Evolutionary conservation across 2,113 vertebrate species (phyloP), one percentile per base, ranked within the genome.

Genomic region (Epinephelus fuscoguttatus): DNA sequence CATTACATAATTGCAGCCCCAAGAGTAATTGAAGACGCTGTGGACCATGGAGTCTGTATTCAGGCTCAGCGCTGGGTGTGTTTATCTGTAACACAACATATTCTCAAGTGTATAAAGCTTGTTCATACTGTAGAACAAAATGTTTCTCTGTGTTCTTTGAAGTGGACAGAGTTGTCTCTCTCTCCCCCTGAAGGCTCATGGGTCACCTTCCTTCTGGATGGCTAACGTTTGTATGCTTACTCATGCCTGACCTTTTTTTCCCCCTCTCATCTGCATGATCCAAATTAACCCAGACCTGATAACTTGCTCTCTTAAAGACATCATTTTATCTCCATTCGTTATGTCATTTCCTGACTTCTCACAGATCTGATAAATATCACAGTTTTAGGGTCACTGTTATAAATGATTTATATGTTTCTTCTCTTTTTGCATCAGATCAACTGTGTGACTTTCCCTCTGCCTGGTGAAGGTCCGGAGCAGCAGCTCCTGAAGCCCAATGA

Each of bases 401-500:
- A 17, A 14, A 17, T 56, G 50, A 72, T 50, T 9, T 33, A 37
- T 64, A 9, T 68, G 4, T 50, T 47, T 84, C 30, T 33, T 45
- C 15, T 71, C 13, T 55, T 13, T 25, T 77, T 27, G 17, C 68
- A 62, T 19, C 95, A 99, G 98, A 96, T 99, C 92, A 99, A 99
- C 91, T 97, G 97, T 8, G 97, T 99, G 89, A 99, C 98, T 0
- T 99, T 99, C 80, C 98, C 98, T n/a, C 95, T 99, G 67, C 96
- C 97, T 55, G 96, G 96, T 18, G 94, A 96, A 60, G 96, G 96
- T 90, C 96, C 97, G 0, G 98, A 99, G 90, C 98, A 99, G 93
- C 97, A 98, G 93, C 96, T 99, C 75, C 96, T 99, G 88, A 99
- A 99, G 71, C 98, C 98, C 2, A 96, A 95, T 0, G 98, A 99